Conservation (phyloP, 1,140 invertebrate genomes). For the Araneus ventricosus region DNA sequence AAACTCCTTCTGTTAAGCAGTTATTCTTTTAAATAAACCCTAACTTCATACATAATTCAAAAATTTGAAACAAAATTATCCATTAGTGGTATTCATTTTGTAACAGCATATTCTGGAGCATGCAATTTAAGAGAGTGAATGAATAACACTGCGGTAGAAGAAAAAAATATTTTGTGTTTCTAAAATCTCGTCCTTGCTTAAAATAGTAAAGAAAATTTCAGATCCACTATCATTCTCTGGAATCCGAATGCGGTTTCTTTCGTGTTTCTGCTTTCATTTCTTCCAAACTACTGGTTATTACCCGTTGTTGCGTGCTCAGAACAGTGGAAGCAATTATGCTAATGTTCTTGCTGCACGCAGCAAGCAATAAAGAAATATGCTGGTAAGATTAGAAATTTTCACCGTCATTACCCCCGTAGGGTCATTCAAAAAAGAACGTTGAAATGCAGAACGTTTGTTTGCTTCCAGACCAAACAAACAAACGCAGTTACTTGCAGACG, state of each 20-base stretch:
- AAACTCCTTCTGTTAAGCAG: too few species aligned
- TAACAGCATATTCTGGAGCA: background rate
- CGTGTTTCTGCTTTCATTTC: background rate
- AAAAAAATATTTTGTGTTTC: background rate
- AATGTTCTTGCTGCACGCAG: constrained; percentile 38
- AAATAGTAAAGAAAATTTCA: constrained; percentile 27
- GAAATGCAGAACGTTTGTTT: constrained; percentile 15
- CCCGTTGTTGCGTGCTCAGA: constrained; percentile 48
- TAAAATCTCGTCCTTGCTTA: background rate
- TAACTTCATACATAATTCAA: too few species aligned
- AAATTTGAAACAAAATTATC: too few species aligned
- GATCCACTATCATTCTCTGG: constrained; percentile 23
- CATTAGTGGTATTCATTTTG: too few species aligned
- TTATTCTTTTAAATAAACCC: too few species aligned
- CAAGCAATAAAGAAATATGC: constrained; percentile 64
- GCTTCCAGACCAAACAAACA: background rate
- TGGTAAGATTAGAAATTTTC: constrained; percentile 66
- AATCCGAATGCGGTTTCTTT: background rate
- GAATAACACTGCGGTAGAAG: background rate
- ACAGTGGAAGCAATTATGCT: constrained; percentile 68
- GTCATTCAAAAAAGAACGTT: constrained; percentile 57
- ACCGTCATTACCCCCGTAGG: constrained; percentile 62
- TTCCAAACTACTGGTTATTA: constrained; percentile 39
- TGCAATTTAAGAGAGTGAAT: background rate
- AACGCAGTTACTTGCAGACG: constrained; percentile 31